These are phyloP conservation scores for Gouania willdenowi DNA, from an alignment of 2,797 vertebrate genomes.

Conservation along the genomic window DNA sequence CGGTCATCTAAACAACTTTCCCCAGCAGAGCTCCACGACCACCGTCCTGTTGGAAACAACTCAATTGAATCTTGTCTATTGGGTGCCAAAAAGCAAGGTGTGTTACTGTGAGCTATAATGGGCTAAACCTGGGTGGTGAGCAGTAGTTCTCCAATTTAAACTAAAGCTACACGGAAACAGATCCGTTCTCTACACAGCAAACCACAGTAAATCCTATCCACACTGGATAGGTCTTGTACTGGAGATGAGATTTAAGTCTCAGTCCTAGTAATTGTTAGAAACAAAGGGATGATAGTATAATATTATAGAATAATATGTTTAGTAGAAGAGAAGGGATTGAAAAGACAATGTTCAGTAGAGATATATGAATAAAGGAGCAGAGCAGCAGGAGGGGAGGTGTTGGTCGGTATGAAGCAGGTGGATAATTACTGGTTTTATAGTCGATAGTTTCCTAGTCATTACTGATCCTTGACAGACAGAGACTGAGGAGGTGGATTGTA, in stretches of 20 bases:
- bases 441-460: background rate
- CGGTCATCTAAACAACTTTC: conserved; percentile 4
- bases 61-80: background rate
- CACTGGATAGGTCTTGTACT: background rate
- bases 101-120: background rate
- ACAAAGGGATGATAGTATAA: background rate
- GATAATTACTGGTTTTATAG: background rate
- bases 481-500: background rate
- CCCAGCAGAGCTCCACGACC: background rate
- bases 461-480: background rate
- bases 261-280: background rate
- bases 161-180: conserved; percentile 3
- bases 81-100: conserved; percentile 7
- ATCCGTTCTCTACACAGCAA: conserved; percentile 11
- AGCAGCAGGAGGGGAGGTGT: background rate
- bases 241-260: background rate
- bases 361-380: background rate
- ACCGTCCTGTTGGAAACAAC: conserved; percentile 5
- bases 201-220: background rate
- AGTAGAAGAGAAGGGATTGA: background rate
- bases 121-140: conserved; percentile 8
- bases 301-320: background rate
- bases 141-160: conserved; percentile 15
- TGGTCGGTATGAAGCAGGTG: background rate
- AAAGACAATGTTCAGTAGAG: background rate